Percentiles rank a stretch among this genome's conserved stretches.
These are phyloP conservation scores for Nesometra sesokonis DNA, from an alignment of 35 echinoderm and acorn worm genomes.

Conservation along the genomic window DNA sequence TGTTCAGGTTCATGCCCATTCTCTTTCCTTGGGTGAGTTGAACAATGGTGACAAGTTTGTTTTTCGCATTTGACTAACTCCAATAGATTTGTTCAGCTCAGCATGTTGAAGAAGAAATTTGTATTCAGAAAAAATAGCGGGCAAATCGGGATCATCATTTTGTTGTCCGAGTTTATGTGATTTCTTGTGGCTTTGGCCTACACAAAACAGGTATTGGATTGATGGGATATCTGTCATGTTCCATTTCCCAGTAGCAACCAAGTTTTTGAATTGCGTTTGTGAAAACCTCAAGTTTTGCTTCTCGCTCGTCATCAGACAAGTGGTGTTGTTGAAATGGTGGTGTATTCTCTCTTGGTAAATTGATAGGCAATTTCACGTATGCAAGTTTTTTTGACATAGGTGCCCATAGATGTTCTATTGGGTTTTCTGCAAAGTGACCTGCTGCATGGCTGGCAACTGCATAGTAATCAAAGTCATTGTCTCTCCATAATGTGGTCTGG, in stretches of 20 bases:
- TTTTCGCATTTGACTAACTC: not conserved
- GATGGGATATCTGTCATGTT: not conserved
- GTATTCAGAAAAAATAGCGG: not conserved
- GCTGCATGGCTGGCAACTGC: constrained; percentile 4
- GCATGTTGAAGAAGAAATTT: not conserved
- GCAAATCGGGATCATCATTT: not conserved
- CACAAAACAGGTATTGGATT: no score
- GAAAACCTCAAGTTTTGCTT: not conserved
- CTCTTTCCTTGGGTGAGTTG: no score
- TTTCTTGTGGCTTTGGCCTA: no score
- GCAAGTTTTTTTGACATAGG: constrained; percentile 19
- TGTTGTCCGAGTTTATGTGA: not conserved
- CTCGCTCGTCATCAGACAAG: not conserved
- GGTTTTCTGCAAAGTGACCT: constrained; percentile 25
- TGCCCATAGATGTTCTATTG: constrained; percentile 30
- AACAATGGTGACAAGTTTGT: not conserved
- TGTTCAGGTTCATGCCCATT: no score
- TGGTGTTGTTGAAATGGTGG: constrained; percentile 2
- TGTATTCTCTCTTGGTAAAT: not conserved
- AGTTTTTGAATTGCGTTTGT: not conserved
- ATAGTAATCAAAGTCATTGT: constrained; percentile 20
- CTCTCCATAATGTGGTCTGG: constrained; percentile 10
- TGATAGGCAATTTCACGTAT: not conserved
- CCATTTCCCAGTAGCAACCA: not conserved
- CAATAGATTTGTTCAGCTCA: not conserved